A percentile compares a stretch with the other conserved stretches of the same genome.
These are phyloP conservation scores for Peucedramus taeniatus DNA, from an alignment of 2,113 vertebrate genomes.

Conservation along the genomic window DNA sequence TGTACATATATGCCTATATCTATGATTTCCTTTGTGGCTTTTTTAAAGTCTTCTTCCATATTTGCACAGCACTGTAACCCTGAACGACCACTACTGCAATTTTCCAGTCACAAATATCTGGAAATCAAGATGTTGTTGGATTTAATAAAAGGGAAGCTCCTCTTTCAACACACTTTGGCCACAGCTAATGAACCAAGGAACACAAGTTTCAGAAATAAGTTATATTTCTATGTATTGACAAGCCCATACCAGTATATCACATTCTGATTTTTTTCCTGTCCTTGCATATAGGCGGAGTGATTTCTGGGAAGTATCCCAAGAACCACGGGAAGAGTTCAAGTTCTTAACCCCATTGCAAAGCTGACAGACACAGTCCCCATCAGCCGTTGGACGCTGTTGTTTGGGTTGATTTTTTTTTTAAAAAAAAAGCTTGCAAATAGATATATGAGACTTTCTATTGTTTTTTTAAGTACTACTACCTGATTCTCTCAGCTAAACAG, in stretches of 20 bases:
- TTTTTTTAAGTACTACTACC: background rate
- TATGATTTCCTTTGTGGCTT: background rate
- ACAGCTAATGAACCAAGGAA: background rate
- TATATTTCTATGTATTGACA: background rate
- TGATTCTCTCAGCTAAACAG: background rate
- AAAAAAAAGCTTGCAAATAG: background rate
- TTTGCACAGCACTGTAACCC: background rate
- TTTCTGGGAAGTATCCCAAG: background rate
- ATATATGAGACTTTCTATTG: background rate
- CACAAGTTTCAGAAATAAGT: background rate
- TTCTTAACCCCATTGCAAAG: background rate
- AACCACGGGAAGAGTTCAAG: background rate
- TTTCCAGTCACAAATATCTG: background rate
- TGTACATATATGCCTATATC: background rate
- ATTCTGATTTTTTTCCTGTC: background rate
- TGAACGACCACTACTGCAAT: background rate
- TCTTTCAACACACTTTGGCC: background rate
- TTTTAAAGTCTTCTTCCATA: background rate
- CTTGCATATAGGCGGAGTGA: background rate
- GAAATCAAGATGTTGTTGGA: background rate
- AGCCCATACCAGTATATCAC: background rate
- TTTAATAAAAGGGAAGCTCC: background rate
- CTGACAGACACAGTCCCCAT: background rate
- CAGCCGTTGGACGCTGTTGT: background rate
- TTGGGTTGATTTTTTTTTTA: too few species aligned